Evolutionary conservation across 2,797 vertebrate genomes (phyloP).

Genomic region (Loris lydekkerianus): DNA sequence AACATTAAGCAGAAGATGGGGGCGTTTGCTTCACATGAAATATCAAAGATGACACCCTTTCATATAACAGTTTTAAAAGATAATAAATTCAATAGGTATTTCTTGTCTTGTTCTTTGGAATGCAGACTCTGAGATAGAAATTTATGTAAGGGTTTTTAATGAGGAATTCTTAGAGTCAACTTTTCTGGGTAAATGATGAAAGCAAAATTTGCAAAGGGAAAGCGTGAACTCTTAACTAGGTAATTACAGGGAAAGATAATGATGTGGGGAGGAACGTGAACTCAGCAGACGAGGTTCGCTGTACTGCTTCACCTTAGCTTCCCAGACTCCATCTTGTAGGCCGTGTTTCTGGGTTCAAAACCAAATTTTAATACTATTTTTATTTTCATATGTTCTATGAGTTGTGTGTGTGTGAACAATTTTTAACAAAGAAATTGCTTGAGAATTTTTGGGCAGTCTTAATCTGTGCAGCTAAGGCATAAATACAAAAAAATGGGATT

Average conservation of each 20-base stretch:
- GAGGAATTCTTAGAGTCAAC: not conserved
- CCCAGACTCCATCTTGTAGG: no score
- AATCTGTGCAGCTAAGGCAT: not conserved
- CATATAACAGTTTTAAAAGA: not conserved
- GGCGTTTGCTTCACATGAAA: not conserved
- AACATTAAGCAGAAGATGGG: not conserved
- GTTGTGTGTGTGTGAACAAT: not conserved
- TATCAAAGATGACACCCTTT: not conserved
- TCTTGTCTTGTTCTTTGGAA: not conserved
- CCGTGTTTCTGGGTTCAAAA: no score
- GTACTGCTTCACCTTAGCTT: no score
- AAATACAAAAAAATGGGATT: not conserved
- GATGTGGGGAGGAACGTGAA: no score
- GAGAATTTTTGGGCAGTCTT: not conserved
- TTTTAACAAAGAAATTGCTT: not conserved
- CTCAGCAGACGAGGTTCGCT: no score
- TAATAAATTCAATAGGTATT: not conserved
- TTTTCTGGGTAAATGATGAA: no score
- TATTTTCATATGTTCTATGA: not conserved
- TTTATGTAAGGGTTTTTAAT: not conserved
- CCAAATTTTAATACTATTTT: not conserved
- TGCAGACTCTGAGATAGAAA: not conserved
- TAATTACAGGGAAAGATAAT: no score
- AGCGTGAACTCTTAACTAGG: no score
- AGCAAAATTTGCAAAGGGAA: not conserved